Percentiles rank a stretch among this genome's conserved stretches.
Conservation (phyloP, 2,888 invertebrate genomes). For the Dicyrtoma fusca region DNA sequence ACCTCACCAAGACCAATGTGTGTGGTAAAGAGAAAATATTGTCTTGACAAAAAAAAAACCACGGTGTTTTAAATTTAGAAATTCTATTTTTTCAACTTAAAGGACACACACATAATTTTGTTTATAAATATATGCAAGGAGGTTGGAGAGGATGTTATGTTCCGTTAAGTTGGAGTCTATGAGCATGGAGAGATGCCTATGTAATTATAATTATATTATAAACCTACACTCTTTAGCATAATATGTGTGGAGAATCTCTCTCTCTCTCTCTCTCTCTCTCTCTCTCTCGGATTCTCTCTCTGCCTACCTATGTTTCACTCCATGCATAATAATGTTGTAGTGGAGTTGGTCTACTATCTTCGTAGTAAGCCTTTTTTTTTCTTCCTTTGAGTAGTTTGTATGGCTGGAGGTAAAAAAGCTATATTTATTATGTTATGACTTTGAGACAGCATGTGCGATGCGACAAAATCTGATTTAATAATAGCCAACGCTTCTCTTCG, state of each 20-base stretch:
- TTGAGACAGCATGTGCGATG: constrained; percentile 20
- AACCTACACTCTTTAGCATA: too few species aligned
- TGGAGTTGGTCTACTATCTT: neutral
- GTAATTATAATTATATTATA: too few species aligned
- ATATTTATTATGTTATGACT: constrained; percentile 21
- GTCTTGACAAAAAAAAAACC: constrained; percentile 38
- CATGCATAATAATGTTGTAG: too few species aligned
- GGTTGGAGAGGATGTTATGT: too few species aligned
- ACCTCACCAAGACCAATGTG: constrained; percentile 15
- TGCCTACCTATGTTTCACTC: too few species aligned
- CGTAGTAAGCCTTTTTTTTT: neutral
- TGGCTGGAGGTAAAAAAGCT: constrained; percentile 21
- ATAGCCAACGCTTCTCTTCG: constrained; percentile 8
- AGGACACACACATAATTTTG: constrained; percentile 31
- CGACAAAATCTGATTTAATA: constrained; percentile 27
- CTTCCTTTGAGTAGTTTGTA: neutral
- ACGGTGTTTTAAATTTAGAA: constrained; percentile 36
- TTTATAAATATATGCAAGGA: constrained; percentile 20
- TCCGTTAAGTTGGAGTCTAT: too few species aligned
- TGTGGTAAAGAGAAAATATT: constrained; percentile 31
- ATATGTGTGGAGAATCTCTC: too few species aligned
- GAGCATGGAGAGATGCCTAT: too few species aligned
- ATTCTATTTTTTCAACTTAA: constrained; percentile 37
- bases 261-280: neutral
- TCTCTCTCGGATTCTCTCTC: neutral